Evolutionary conservation across 2,888 invertebrate genomes (phyloP).

Genomic region (Chaitophorus viminalis): DNA sequence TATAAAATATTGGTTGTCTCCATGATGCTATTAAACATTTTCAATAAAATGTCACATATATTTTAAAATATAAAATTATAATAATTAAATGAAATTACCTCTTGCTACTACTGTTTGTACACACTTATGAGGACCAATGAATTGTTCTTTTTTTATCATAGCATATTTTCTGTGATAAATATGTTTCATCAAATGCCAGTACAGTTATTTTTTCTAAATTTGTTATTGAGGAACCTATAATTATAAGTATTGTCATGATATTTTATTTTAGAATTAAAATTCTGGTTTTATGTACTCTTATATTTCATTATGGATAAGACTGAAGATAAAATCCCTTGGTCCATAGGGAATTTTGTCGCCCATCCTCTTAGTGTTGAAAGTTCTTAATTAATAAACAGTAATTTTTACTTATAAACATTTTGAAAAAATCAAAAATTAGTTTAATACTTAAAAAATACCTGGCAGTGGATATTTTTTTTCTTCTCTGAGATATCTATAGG

Average conservation of each 20-base stretch:
- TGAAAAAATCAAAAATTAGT: too few relatives aligned
- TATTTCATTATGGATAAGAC: neutral
- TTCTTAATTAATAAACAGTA: neutral
- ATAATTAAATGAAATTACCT: neutral
- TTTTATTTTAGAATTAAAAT: neutral
- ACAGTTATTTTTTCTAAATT: neutral
- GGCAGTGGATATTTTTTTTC: neutral
- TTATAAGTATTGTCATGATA: too few relatives aligned
- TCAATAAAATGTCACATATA: neutral
- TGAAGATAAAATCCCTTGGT: neutral
- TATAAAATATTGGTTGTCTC: constrained; percentile 13
- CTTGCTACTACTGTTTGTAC: constrained; percentile 5
- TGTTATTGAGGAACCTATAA: neutral
- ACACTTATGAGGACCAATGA: neutral
- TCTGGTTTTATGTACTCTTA: neutral
- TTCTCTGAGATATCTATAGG: neutral
- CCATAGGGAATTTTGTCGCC: neutral
- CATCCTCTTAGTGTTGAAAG: neutral
- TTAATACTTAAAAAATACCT: neutral
- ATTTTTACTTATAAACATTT: too few relatives aligned
- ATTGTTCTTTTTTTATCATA: constrained; percentile 18
- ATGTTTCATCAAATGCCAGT: neutral
- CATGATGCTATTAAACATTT: neutral
- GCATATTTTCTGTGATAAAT: neutral
- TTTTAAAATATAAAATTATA: neutral